A percentile compares a stretch with the other conserved stretches of the same genome.
phyloP scores from a whole-genome alignment of 2,113 vertebrate genomes.

The Pavo muticus region DNA sequence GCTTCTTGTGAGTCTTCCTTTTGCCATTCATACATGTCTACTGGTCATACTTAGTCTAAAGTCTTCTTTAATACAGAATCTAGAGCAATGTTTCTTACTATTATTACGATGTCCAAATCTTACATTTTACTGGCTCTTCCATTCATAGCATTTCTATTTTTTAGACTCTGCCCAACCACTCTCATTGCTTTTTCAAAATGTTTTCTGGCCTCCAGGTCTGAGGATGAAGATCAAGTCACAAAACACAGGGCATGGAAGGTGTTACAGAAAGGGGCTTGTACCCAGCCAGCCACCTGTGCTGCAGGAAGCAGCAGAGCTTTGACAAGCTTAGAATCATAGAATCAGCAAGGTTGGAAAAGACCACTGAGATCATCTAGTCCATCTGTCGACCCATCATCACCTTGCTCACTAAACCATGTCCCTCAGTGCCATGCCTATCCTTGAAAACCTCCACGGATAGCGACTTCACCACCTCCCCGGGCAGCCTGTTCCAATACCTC shows the following conservation, averaged over 20 bases:
- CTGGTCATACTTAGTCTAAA: background rate
- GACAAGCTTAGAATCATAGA: background rate
- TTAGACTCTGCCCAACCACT: background rate
- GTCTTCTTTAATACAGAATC: background rate
- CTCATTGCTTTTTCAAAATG: background rate
- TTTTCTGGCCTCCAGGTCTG: background rate
- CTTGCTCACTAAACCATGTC: too few relatives aligned
- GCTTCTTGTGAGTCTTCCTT: background rate
- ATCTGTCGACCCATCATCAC: too few relatives aligned
- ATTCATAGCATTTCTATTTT: background rate
- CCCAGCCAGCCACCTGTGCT: background rate
- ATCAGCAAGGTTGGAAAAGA: too few relatives aligned
- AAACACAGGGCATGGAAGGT: background rate
- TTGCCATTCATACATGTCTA: background rate
- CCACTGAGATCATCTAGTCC: too few relatives aligned
- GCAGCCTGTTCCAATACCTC: too few relatives aligned
- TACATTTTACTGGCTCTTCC: background rate
- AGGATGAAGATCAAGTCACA: background rate
- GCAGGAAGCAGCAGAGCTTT: background rate
- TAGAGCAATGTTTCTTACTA: background rate
- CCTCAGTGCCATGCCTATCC: too few relatives aligned
- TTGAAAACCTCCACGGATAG: too few relatives aligned
- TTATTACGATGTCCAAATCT: background rate
- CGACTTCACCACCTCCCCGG: too few relatives aligned
- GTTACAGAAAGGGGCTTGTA: fast-evolving